Conservation (phyloP, 1,140 invertebrate species). For the Drosophila serrata region DNA sequence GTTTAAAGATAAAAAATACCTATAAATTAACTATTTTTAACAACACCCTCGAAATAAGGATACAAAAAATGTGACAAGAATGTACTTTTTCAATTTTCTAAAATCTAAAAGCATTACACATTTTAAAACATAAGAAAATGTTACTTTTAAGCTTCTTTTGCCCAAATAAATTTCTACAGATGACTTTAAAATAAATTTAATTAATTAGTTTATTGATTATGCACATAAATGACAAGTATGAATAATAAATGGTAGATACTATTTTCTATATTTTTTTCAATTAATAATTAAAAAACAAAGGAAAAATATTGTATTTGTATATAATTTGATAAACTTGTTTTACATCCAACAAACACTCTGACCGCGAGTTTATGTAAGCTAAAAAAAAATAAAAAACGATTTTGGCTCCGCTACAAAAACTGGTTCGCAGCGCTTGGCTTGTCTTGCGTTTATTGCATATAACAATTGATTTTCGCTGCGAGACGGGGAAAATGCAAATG, state of each 20-base stretch:
- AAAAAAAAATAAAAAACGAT: slow-evolving; percentile 27
- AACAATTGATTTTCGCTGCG: slow-evolving; percentile 72
- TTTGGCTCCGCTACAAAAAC: slow-evolving; percentile 36
- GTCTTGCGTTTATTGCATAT: slow-evolving; percentile 54
- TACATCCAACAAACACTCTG: slow-evolving; percentile 3
- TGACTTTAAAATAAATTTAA: not conserved
- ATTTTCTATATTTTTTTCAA: not conserved
- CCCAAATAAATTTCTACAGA: not conserved
- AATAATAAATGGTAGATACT: not conserved
- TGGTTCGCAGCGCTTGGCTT: slow-evolving; percentile 29
- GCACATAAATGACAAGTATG: not conserved
- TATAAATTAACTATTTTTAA: too few relatives aligned
- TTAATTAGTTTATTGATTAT: not conserved
- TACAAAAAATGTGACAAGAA: not conserved
- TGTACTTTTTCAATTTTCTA: too few relatives aligned
- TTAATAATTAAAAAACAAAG: not conserved
- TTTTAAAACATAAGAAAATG: not conserved
- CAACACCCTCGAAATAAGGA: too few relatives aligned
- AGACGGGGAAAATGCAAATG: slow-evolving; percentile 65
- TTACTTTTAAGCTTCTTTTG: not conserved
- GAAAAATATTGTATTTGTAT: not conserved
- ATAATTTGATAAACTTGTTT: not conserved
- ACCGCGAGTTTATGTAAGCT: slow-evolving; percentile 30
- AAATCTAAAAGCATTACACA: not conserved
- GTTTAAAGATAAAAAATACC: too few relatives aligned